Evolutionary conservation across 2,113 vertebrate genomes (phyloP).

Genomic region (Vidua macroura): DNA sequence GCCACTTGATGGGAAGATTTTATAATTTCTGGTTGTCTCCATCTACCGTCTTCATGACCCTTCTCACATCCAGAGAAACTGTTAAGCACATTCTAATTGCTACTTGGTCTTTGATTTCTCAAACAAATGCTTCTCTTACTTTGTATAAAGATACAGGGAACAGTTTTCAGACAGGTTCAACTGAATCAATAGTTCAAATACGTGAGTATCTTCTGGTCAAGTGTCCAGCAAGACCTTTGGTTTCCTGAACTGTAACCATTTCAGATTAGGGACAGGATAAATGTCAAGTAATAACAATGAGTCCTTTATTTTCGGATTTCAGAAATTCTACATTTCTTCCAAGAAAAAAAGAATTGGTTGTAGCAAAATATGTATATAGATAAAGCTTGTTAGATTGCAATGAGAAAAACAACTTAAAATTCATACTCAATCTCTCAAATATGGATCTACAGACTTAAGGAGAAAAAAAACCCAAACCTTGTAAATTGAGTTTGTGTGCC

Average conservation of each 20-base stretch:
- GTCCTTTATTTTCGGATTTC: background rate
- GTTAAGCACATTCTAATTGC: background rate
- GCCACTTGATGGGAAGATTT: background rate
- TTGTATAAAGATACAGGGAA: background rate
- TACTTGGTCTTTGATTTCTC: background rate
- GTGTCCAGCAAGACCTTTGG: background rate
- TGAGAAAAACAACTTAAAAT: slow-evolving; percentile 29
- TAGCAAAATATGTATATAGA: background rate
- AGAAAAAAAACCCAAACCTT: background rate
- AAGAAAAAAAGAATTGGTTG: background rate
- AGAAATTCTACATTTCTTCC: background rate
- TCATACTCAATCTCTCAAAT: background rate
- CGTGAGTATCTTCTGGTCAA: background rate
- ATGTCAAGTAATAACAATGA: background rate
- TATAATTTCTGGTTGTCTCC: background rate
- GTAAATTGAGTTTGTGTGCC: slow-evolving; percentile 1
- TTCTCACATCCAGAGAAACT: background rate
- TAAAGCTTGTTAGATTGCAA: background rate
- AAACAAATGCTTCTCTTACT: background rate
- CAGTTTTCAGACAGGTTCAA: background rate
- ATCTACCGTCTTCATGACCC: background rate
- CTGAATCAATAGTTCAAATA: background rate
- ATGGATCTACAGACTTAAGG: background rate
- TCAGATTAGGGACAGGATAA: background rate
- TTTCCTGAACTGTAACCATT: background rate